A percentile compares a stretch with the other conserved stretches of the same genome.
Evolutionary conservation across 2,113 vertebrate genomes (phyloP).

Genomic region (Australoheros scitulus): DNA sequence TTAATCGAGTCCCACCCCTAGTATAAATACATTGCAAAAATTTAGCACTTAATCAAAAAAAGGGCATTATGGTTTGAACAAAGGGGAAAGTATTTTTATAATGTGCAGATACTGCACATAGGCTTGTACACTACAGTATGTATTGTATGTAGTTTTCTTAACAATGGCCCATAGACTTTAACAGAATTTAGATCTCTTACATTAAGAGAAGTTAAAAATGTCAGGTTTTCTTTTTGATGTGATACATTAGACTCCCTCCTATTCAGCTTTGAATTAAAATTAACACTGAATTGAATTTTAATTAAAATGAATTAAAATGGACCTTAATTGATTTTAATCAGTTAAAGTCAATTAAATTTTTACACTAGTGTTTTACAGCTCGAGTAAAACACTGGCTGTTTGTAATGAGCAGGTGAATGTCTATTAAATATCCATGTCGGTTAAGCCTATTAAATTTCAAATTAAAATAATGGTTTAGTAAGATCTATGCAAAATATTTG

Average conservation of each 20-base stretch:
- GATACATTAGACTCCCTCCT: neutral
- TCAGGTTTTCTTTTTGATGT: neutral
- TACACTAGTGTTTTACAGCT: neutral
- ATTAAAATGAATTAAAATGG: too few relatives aligned
- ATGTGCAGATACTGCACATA: neutral
- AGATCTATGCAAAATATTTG: neutral
- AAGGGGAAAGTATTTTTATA: neutral
- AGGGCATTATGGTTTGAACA: neutral
- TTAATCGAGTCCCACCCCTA: too few relatives aligned
- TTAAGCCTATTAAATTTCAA: neutral
- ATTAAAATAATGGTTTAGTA: neutral
- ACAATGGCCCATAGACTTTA: neutral
- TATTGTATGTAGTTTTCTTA: neutral
- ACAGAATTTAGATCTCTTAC: neutral
- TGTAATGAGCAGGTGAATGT: neutral
- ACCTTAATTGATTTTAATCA: too few relatives aligned
- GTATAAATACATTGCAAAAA: neutral
- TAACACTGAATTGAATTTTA: neutral
- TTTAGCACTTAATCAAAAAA: neutral
- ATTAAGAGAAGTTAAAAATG: neutral
- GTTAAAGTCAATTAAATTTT: too few relatives aligned
- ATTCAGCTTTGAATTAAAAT: neutral
- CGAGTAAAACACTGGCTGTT: neutral
- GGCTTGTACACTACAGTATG: neutral
- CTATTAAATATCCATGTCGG: neutral